Percentiles rank a stretch among this genome's conserved stretches.
Conservation (phyloP, 2,888 invertebrate genomes). For the Crossocerus cetratus region DNA sequence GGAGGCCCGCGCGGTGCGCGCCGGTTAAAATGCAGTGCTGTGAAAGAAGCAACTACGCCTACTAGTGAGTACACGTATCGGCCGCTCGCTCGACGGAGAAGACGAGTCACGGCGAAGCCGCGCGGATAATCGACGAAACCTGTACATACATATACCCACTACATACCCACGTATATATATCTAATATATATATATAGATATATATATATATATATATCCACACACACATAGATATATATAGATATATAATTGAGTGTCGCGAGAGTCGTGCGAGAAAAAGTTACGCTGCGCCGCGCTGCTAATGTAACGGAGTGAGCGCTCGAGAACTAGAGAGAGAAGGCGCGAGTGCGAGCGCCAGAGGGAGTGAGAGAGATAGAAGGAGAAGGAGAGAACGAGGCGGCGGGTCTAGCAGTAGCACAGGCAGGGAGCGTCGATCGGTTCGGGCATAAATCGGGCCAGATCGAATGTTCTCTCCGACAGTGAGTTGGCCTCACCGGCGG, state of each 20-base stretch:
- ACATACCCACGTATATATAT: not conserved
- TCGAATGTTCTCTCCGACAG: no score
- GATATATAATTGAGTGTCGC: constrained; percentile 1
- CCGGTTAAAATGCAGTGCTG: constrained; percentile 36
- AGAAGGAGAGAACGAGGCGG: constrained; percentile 11
- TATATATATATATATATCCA: no score
- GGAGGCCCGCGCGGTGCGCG: constrained; percentile 15
- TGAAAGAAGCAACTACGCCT: constrained; percentile 40
- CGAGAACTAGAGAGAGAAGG: not conserved
- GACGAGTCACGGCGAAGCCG: constrained; percentile 15
- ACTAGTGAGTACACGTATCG: constrained; percentile 32
- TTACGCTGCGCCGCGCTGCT: not conserved
- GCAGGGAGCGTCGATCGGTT: no score
- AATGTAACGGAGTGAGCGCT: not conserved
- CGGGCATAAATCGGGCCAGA: no score
- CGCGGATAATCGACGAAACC: constrained; percentile 11
- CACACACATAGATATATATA: no score
- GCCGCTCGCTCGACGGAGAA: constrained; percentile 33
- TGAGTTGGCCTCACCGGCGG: no score
- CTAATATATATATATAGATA: no score
- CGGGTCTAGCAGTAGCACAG: no score
- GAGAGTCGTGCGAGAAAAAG: constrained; percentile 15
- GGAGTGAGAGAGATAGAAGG: constrained; percentile 2
- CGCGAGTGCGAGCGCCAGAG: not conserved
- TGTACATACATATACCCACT: not conserved